Percentiles rank a stretch among this genome's conserved stretches.
These are phyloP conservation scores for Gortyna flavago DNA, from an alignment of 2,888 invertebrate genomes.

Conservation along the genomic window DNA sequence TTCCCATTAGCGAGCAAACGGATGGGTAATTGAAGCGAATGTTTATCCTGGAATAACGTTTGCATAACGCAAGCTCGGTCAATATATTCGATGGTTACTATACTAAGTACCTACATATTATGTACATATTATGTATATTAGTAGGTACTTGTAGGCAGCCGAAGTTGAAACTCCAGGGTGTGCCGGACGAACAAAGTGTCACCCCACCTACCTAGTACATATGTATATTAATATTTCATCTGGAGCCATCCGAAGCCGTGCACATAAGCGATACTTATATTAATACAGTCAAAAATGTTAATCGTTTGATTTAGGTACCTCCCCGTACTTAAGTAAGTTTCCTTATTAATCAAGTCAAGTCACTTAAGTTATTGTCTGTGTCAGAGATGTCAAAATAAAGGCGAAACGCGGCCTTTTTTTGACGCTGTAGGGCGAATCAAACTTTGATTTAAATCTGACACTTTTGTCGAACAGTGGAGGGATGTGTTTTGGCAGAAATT, in stretches of 20 bases:
- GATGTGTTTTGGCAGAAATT: neutral
- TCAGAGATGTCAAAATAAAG: neutral
- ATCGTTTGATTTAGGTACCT: neutral
- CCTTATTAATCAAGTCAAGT: neutral
- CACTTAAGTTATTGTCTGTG: neutral
- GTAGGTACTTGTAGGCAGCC: too few species aligned
- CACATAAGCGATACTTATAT: neutral
- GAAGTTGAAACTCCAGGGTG: neutral
- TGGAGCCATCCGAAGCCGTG: too few species aligned
- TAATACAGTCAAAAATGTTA: neutral
- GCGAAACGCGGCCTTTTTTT: too few species aligned
- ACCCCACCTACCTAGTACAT: neutral
- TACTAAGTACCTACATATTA: too few species aligned
- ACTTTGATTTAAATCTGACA: neutral
- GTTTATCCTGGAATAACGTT: slow-evolving; percentile 10
- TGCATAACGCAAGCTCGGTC: neutral
- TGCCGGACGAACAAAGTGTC: neutral
- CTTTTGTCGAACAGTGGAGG: too few species aligned
- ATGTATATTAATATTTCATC: neutral
- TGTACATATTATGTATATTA: too few species aligned
- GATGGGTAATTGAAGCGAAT: slow-evolving; percentile 4
- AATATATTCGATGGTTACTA: neutral
- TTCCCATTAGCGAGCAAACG: slow-evolving; percentile 4
- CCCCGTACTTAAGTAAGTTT: neutral
- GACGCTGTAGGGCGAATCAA: neutral